Conservation (phyloP, 2,113 vertebrate species). For the Scomber scombrus region DNA sequence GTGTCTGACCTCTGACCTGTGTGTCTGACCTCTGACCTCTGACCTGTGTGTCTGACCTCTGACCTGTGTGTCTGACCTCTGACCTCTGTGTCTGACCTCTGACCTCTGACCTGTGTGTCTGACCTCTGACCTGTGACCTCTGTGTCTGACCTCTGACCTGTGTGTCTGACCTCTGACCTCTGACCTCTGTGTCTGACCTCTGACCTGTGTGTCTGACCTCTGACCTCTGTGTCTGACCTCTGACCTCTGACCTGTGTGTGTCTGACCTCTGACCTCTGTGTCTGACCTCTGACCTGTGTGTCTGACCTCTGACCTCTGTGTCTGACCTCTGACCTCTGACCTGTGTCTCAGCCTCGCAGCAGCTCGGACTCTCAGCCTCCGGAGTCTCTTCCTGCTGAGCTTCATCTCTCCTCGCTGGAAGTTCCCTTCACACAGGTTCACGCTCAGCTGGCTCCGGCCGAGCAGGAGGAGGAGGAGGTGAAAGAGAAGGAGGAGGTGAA, state of each 20-base stretch:
- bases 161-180: too few relatives aligned
- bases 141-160: too few relatives aligned
- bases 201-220: too few relatives aligned
- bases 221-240: background rate
- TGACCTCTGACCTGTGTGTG: too few relatives aligned
- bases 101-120: too few relatives aligned
- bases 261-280: too few relatives aligned
- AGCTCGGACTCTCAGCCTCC: conserved; percentile 61
- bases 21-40: conserved; percentile 14
- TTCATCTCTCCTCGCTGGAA: conserved; percentile 80
- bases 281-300: background rate
- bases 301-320: too few relatives aligned
- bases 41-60: background rate
- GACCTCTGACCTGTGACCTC: background rate
- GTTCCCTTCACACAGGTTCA: conserved; percentile 80
- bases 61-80: too few relatives aligned
- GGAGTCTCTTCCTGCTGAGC: conserved; percentile 14
- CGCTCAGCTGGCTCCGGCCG: conserved; percentile 79
- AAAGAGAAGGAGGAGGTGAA: conserved; percentile 25
- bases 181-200: too few relatives aligned
- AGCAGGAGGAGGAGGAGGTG: conserved; percentile 69
- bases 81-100: too few relatives aligned
- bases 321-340: background rate
- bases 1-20: too few relatives aligned
- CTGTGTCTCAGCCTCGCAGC: conserved; percentile 61